These are phyloP conservation scores for Samia ricini DNA, from an alignment of 1,140 invertebrate species.

Conservation along the genomic window DNA sequence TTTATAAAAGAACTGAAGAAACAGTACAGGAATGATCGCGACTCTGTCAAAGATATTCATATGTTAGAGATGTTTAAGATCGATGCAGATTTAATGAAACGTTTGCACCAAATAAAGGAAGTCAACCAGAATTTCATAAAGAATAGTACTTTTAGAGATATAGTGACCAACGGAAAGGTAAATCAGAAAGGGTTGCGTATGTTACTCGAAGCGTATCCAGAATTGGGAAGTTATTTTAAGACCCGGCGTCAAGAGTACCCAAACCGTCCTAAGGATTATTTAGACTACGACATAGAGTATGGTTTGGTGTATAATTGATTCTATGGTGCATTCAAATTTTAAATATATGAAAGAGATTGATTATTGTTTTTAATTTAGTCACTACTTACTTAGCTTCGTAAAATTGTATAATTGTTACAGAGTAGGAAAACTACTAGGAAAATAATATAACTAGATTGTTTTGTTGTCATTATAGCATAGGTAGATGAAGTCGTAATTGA, in stretches of 20 bases:
- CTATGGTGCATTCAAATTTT: slow-evolving; percentile 8
- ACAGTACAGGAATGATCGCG: slow-evolving; percentile 51
- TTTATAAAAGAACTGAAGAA: slow-evolving; percentile 57
- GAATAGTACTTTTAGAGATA: slow-evolving; percentile 54
- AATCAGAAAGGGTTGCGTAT: slow-evolving; percentile 33
- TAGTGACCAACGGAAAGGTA: slow-evolving; percentile 50
- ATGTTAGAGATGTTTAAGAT: slow-evolving; percentile 45
- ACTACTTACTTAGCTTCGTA: not conserved
- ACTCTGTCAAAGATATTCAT: slow-evolving; percentile 49
- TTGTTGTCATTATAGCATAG: not conserved
- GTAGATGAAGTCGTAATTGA: not conserved
- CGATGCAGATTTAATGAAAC: slow-evolving; percentile 38
- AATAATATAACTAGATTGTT: not conserved
- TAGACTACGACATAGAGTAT: slow-evolving; percentile 58
- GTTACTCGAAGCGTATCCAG: slow-evolving; percentile 46
- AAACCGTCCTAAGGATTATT: slow-evolving; percentile 25
- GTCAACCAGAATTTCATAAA: slow-evolving; percentile 45
- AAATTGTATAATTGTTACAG: too few species aligned
- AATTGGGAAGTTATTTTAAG: slow-evolving; percentile 29
- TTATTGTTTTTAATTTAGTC: slow-evolving; percentile 2
- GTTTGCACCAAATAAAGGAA: slow-evolving; percentile 38
- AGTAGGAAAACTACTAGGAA: too few species aligned
- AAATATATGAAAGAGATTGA: not conserved
- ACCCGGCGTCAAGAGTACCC: slow-evolving; percentile 17
- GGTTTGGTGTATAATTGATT: slow-evolving; percentile 48